phyloP scores from a whole-genome alignment of 2,113 vertebrate species.

The Todiramphus saurophagus region DNA sequence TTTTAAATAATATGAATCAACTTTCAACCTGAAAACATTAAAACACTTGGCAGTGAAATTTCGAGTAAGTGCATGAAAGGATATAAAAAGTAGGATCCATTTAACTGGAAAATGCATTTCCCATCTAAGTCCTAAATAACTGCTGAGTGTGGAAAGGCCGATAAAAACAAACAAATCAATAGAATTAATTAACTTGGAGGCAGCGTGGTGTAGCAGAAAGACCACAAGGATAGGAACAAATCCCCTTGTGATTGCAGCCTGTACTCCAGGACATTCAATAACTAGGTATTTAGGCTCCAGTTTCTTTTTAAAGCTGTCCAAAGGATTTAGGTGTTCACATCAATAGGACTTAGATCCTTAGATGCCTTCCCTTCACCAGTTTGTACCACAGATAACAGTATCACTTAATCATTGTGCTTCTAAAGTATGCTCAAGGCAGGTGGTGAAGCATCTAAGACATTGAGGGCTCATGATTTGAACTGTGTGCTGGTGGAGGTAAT shows the following conservation, averaged over 20 bases:
- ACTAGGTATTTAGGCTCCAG: conserved; percentile 20
- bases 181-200: conserved; percentile 52
- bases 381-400: not conserved
- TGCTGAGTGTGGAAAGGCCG: conserved; percentile 32
- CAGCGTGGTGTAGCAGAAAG: conserved; percentile 10
- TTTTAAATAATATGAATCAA: conserved; percentile 44
- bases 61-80: conserved; percentile 14
- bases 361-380: not conserved
- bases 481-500: not conserved
- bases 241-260: conserved; percentile 14
- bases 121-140: conserved; percentile 49
- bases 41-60: conserved; percentile 15
- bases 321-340: conserved; percentile 47
- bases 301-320: conserved; percentile 38
- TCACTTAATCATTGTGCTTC: conserved; percentile 17
- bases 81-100: conserved; percentile 32
- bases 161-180: conserved; percentile 63
- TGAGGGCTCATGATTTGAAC: not conserved
- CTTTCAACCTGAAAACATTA: conserved; percentile 6
- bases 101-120: conserved; percentile 44
- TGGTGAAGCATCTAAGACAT: not conserved
- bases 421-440: not conserved
- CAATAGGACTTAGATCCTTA: conserved; percentile 14
- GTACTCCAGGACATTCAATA: not conserved
- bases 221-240: not conserved